A percentile compares a stretch with the other conserved stretches of the same genome.
These are phyloP conservation scores for Elegia similella DNA, from an alignment of 2,888 invertebrate genomes.

Conservation along the genomic window DNA sequence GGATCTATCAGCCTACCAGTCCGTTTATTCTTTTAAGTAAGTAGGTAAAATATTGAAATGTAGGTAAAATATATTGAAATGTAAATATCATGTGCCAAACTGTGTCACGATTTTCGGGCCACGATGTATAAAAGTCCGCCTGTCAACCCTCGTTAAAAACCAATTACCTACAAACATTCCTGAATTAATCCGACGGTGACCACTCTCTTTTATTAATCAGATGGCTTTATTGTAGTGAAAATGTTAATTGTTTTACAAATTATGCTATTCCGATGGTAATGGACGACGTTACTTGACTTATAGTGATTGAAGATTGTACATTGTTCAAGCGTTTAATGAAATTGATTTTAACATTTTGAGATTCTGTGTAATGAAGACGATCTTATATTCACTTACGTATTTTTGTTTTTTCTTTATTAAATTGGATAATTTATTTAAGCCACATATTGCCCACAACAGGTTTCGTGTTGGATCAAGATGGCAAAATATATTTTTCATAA, in stretches of 20 bases:
- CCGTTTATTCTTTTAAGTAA: no score
- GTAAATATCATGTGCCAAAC: no score
- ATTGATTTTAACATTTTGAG: not conserved
- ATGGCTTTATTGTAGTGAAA: slow-evolving; percentile 9
- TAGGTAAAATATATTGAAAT: no score
- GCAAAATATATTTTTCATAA: no score
- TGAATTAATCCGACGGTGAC: not conserved
- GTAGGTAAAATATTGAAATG: no score
- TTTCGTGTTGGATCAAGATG: no score
- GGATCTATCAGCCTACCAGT: no score
- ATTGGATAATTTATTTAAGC: no score
- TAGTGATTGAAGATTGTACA: slow-evolving; percentile 4
- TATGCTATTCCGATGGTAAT: not conserved
- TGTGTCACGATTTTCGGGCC: not conserved
- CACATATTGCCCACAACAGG: no score
- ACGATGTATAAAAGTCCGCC: not conserved
- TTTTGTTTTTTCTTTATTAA: not conserved
- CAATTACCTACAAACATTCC: not conserved
- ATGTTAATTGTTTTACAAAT: slow-evolving; percentile 12
- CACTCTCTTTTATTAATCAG: slow-evolving; percentile 11
- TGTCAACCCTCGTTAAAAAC: slow-evolving; percentile 3
- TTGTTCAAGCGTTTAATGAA: not conserved
- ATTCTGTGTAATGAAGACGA: not conserved
- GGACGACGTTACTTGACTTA: not conserved
- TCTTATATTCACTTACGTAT: not conserved